Percentiles rank a stretch among this genome's conserved stretches.
Evolutionary conservation across 1,140 invertebrate genomes (phyloP).

Genomic region (Panagrolaimus sp.): DNA sequence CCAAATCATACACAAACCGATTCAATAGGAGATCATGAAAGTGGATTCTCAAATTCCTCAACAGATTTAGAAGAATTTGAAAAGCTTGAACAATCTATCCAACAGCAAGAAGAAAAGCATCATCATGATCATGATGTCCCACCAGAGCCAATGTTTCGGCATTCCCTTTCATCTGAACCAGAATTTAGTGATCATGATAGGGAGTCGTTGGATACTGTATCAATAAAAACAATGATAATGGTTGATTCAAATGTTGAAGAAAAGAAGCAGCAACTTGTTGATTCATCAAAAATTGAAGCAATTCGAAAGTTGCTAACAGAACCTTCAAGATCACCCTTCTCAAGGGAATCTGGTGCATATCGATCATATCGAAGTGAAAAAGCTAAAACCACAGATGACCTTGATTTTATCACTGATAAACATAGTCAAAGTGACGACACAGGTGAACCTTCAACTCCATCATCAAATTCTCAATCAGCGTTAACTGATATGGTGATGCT

Average conservation of each 20-base stretch:
- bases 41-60: slow-evolving; percentile 7
- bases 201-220: background rate
- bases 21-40: background rate
- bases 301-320: slow-evolving; percentile 38
- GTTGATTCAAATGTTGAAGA: slow-evolving; percentile 12
- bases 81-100: background rate
- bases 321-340: slow-evolving; percentile 27
- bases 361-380: slow-evolving; percentile 33
- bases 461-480: slow-evolving; percentile 35
- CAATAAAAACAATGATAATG: background rate
- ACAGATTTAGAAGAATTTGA: slow-evolving; percentile 12
- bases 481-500: slow-evolving; percentile 39
- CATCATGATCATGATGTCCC: background rate
- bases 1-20: no score
- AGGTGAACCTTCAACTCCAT: slow-evolving; percentile 23
- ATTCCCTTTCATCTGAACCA: slow-evolving; percentile 9
- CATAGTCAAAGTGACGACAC: slow-evolving; percentile 28
- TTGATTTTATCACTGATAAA: slow-evolving; percentile 35
- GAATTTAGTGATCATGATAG: slow-evolving; percentile 9
- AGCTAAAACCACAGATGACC: slow-evolving; percentile 24
- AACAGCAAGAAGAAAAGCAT: background rate
- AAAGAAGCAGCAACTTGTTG: background rate
- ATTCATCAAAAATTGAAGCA: slow-evolving; percentile 31
- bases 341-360: slow-evolving; percentile 26
- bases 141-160: background rate